phyloP scores from a whole-genome alignment of 2,888 invertebrate genomes.

The Operophtera brumata region DNA sequence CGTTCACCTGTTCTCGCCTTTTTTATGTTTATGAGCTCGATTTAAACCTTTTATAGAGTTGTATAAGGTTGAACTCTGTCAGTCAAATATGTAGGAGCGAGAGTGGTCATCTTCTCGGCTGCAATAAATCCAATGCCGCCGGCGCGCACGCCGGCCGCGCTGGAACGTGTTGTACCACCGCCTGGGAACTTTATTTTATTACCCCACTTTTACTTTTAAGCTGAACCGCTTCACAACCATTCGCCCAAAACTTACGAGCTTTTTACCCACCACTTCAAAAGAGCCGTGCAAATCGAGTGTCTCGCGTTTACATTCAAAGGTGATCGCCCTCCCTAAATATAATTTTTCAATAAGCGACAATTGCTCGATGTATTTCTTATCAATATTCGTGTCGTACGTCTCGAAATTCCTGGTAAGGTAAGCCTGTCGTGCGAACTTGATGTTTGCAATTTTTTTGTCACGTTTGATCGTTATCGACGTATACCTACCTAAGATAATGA shows the following conservation, averaged over 20 bases:
- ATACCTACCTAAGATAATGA: slow-evolving; percentile 37
- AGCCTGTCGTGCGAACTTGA: slow-evolving; percentile 39
- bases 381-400: slow-evolving; percentile 51
- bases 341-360: slow-evolving; percentile 30
- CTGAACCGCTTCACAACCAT: slow-evolving; percentile 39
- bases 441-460: slow-evolving; percentile 49
- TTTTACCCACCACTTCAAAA: slow-evolving; percentile 15
- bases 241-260: slow-evolving; percentile 17
- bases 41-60: slow-evolving; percentile 26
- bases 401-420: slow-evolving; percentile 44
- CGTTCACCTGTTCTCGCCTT: slow-evolving; percentile 26
- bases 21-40: slow-evolving; percentile 29
- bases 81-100: slow-evolving; percentile 38
- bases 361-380: slow-evolving; percentile 40
- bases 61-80: slow-evolving; percentile 30
- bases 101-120: slow-evolving; percentile 43
- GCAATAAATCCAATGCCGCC: slow-evolving; percentile 56
- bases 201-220: slow-evolving; percentile 69
- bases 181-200: slow-evolving; percentile 64
- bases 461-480: slow-evolving; percentile 43
- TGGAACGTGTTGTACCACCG: slow-evolving; percentile 50
- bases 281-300: slow-evolving; percentile 16
- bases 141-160: slow-evolving; percentile 39
- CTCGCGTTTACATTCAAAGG: slow-evolving; percentile 21
- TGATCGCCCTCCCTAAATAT: slow-evolving; percentile 30